Base-by-base conservation (phyloP, 2,888 invertebrate species). In the Holacanthella duospinosa region DNA sequence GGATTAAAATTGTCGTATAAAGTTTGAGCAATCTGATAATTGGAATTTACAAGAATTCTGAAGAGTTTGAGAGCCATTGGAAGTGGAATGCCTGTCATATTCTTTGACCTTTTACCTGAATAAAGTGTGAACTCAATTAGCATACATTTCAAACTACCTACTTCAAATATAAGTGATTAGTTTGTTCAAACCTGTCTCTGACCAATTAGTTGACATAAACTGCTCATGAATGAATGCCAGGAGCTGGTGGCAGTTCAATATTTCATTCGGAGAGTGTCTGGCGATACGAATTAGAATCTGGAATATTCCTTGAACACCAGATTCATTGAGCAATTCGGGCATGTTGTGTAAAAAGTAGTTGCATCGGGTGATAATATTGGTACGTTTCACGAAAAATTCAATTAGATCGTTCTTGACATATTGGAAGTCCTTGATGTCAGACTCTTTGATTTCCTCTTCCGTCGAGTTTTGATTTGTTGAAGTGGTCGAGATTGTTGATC, bases 401-500 rank as follows among this genome's bases (percentile, higher is more conserved):
- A 92, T 81, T 2, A 93, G 79, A 80, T 94, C 92, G 29, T 86
- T 82, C 79, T 91, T 89, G 9, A 88, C 86, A 61, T 94, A 29
- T 55, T 65, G 64, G 27, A 61, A 59, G 56, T 65, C 64, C 21
- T 61, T 27, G 12, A 59, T 78, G 77, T 93, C 89, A 74, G 87
- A 87, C 78, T 95, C 94, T 75, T 89, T 90, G 64, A 87, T 87
- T 61, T 79, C 80, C 61, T 83, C 82, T 68, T 83, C 82, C 12
- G 77, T 77, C 0, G 1, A 6, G 4, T 6, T 6, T 6, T 27
- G 24, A 6, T 4, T 2, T 16, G 55, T 6, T 4, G n/a, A 21
- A 9, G n/a, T 24, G n/a, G n/a, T n/a, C n/a, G n/a, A n/a, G 53
- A n/a, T 12, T 55, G 2, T 26, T 26, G 55, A 24, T 55, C 26